Conservation (phyloP, 2,888 invertebrate species). For the Horisme vitalbata region DNA sequence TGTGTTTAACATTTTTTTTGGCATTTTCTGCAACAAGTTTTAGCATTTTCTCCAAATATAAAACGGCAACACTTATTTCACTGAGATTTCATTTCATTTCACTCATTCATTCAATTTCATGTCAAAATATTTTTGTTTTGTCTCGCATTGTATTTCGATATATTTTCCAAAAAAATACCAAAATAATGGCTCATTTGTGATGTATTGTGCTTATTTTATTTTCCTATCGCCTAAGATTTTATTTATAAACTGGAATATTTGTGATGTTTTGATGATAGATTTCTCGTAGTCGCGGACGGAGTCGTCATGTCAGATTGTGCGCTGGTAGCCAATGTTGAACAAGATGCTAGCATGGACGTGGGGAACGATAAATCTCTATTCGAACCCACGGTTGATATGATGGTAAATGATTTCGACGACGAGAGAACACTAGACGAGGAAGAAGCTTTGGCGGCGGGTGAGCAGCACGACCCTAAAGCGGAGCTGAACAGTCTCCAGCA, state of each 20-base stretch:
- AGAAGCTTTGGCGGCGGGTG: slow-evolving; percentile 95
- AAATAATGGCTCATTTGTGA: slow-evolving; percentile 56
- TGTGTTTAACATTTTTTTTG: too few relatives aligned
- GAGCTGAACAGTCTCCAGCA: slow-evolving; percentile 94
- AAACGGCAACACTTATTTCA: too few relatives aligned
- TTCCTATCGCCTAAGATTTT: slow-evolving; percentile 38
- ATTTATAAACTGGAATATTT: slow-evolving; percentile 43
- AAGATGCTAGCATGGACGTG: slow-evolving; percentile 81
- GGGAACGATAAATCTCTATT: slow-evolving; percentile 86
- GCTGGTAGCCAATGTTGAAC: slow-evolving; percentile 79
- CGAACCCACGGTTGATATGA: slow-evolving; percentile 97
- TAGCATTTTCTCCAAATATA: too few relatives aligned
- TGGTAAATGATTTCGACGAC: slow-evolving; percentile 98
- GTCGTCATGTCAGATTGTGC: slow-evolving; percentile 82
- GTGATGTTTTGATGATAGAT: slow-evolving; percentile 62
- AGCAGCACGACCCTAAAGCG: slow-evolving; percentile 91
- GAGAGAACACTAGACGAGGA: slow-evolving; percentile 98
- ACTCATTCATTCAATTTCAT: slow-evolving; percentile 37
- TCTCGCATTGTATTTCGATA: too few relatives aligned
- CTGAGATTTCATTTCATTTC: too few relatives aligned
- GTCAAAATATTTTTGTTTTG: slow-evolving; percentile 81
- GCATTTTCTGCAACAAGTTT: too few relatives aligned
- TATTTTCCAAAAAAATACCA: slow-evolving; percentile 43
- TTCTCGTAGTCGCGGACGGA: slow-evolving; percentile 54
- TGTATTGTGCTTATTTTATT: slow-evolving; percentile 54